A percentile compares a stretch with the other conserved stretches of the same genome.
phyloP scores from a whole-genome alignment of 1,140 invertebrate species.

The Cydia amplana region DNA sequence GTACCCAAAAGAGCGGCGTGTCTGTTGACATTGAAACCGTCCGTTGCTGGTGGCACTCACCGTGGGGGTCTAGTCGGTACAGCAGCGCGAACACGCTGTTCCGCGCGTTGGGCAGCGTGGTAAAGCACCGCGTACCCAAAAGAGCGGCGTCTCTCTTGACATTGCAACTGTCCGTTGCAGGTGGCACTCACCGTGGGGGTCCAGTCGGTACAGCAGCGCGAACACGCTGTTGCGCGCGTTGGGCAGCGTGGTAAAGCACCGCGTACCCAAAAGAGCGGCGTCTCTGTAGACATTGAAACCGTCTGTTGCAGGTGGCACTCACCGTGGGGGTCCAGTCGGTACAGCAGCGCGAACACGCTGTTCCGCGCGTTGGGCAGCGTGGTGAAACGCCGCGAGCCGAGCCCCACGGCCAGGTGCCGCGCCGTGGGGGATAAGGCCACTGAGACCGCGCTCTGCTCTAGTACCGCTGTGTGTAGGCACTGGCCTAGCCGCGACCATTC shows the following conservation, averaged over 20 bases:
- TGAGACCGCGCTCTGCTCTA: constrained; percentile 89
- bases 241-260: constrained; percentile 79
- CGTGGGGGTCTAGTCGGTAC: constrained; percentile 44
- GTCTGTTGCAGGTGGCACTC: neutral
- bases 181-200: constrained; percentile 40
- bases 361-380: constrained; percentile 75
- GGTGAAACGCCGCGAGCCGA: constrained; percentile 83
- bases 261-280: constrained; percentile 79
- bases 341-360: constrained; percentile 86
- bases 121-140: constrained; percentile 83
- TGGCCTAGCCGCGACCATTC: constrained; percentile 86
- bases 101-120: constrained; percentile 73
- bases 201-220: constrained; percentile 83
- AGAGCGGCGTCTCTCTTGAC: no score
- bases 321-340: constrained; percentile 75
- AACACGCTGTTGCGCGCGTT: constrained; percentile 81
- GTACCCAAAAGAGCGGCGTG: constrained; percentile 78
- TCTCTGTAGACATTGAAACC: no score
- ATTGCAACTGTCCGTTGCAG: no score
- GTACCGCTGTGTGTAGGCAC: constrained; percentile 87
- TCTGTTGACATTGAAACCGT: no score
- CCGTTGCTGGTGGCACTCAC: constrained; percentile 37
- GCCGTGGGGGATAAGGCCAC: constrained; percentile 89
- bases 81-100: constrained; percentile 83
- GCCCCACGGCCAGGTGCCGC: constrained; percentile 88